Evolutionary conservation across 1,140 invertebrate species (phyloP), one percentile per base, ranked within the genome.

Genomic region (Elymnias hypermnestra): DNA sequence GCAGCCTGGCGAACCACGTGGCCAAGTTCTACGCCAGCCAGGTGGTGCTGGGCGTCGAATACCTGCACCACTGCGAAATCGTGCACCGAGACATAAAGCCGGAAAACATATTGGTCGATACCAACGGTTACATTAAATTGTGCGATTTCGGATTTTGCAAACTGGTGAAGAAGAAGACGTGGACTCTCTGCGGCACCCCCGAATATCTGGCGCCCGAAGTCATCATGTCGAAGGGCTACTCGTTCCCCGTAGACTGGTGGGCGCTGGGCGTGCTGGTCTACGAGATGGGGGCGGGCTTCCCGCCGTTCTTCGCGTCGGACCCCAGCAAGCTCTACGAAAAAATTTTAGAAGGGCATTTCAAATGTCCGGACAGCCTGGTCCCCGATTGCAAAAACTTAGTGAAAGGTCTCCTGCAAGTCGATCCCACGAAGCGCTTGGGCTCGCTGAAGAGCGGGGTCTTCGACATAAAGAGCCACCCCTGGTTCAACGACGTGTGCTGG

Each of bases 191-290:
- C 86, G 97, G 97, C 0, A 99, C 97, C 0, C 97, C 97, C 0
- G 97, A 99, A 79, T 99, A 99, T 86, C 79, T 99, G 21, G 96
- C 97, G 0, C 97, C 97, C 0, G 97, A 98, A 87, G 94, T 98
- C 12, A 97, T 99, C 57, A 86, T 97, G 26, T 95, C 93, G 56
- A 98, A 97, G 82, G 97, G 97, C 0, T 99, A 99, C 83, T 95
- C 97, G 36, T 95, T 94, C 72, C 92, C 96, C 3, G 97, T 98
- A 0, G 98, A 99, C 65, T 98, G 96, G 97, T 98, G 96, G 97
- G 95, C 96, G 3, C 90, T 96, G 14, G 97, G 97, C 0, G 92
- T 98, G 0, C 85, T 98, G 2, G 75, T 96, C 0, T 96, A 90
- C 77, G 94, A 96, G 78, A 94, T 96, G 92, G 91, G 90, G 26